Evolutionary conservation across 2,888 invertebrate genomes (phyloP), one percentile per base, ranked within the genome.

Genomic region (Pecten maximus): DNA sequence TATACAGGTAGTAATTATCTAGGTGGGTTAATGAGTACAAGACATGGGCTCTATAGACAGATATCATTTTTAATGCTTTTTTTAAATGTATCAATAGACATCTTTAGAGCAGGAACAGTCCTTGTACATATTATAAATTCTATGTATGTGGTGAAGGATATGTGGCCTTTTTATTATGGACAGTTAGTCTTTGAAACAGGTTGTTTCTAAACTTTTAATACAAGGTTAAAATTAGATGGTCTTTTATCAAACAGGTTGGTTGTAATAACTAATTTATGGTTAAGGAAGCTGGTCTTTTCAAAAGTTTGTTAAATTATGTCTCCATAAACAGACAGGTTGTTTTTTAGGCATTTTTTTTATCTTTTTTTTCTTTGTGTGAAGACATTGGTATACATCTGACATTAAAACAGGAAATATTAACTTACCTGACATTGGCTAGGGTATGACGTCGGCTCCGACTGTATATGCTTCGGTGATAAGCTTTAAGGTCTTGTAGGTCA

Each of bases 361-460:
- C n/a, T n/a, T n/a, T n/a, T n/a, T n/a, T n/a, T n/a, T n/a, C n/a
- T n/a, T n/a, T n/a, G n/a, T n/a, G n/a, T n/a, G n/a, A n/a, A n/a
- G n/a, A n/a, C n/a, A 48, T 48, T 16, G 48, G 16, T 48, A n/a
- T 19, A n/a, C 50, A 50, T 16, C 8, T 16, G 16, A 50, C 50
- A 50, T 50, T 50, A 50, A 50, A 16, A 50, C 50, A 60, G 28
- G n/a, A 16, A 3, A 35, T 74, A n/a, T n/a, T n/a, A 54, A 54
- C 74, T 74, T 35, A 74, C 74, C 74, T 74, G 74, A 74, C 74
- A 12, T 74, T 74, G 74, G 74, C 74, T 28, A 74, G 74, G 0
- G 74, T 74, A 35, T 74, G 74, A 35, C 74, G 74, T 15, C 74
- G 74, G 35, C 10, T 74, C 35, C 74, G 74, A 74, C 74, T 74